Evolutionary conservation across 2,113 vertebrate species (phyloP).

Genomic region (Thunnus thynnus): DNA sequence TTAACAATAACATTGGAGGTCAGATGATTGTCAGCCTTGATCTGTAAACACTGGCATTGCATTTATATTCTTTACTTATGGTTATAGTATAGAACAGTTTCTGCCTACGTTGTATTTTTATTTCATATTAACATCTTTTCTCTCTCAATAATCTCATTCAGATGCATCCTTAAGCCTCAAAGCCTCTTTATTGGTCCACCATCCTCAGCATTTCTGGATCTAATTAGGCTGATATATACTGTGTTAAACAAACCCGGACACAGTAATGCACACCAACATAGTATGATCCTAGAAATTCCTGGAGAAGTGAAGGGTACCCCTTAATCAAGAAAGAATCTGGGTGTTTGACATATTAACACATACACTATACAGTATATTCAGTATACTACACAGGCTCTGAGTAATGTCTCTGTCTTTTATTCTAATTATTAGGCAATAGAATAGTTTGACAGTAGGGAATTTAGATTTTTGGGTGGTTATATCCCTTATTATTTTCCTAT

Average conservation of each 20-base stretch:
- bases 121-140: background rate
- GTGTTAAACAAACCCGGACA: constrained; percentile 16
- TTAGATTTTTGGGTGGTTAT: background rate
- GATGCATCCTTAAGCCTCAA: too few relatives aligned
- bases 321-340: background rate
- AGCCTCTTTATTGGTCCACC: constrained; percentile 4
- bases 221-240: constrained; percentile 12
- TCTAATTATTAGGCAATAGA: background rate
- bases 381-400: background rate
- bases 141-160: background rate
- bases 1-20: background rate
- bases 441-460: background rate
- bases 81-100: background rate
- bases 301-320: too few relatives aligned
- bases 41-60: background rate
- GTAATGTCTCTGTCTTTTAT: background rate
- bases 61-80: background rate
- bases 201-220: background rate
- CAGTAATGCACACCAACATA: background rate
- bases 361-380: background rate
- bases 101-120: background rate
- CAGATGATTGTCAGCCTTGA: background rate
- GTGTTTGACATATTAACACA: background rate
- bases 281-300: too few relatives aligned
- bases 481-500: constrained; percentile 19